Percentiles rank a stretch among this genome's conserved stretches.
Conservation (phyloP, 2,888 invertebrate species). For the Hypercompe scribonia region DNA sequence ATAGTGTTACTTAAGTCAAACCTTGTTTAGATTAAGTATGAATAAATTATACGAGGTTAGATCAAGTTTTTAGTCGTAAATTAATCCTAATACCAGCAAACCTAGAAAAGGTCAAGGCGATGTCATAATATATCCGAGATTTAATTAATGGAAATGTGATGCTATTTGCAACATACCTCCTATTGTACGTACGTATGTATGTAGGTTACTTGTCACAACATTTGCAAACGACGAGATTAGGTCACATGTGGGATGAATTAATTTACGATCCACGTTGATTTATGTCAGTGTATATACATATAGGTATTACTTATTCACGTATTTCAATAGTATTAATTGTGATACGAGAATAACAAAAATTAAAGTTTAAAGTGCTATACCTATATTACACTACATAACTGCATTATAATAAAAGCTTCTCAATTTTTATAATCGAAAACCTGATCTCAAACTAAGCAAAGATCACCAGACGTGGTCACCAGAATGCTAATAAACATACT, state of each 20-base stretch:
- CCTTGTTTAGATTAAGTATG: neutral
- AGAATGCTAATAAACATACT: no score
- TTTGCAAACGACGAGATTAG: constrained; percentile 1
- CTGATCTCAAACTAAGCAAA: no score
- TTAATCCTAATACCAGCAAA: neutral
- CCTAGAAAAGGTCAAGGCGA: neutral
- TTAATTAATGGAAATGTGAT: neutral
- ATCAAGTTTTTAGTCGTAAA: neutral
- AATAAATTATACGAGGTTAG: neutral
- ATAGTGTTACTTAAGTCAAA: neutral
- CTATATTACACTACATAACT: no score
- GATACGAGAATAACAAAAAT: neutral
- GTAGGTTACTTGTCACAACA: neutral
- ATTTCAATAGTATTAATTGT: neutral
- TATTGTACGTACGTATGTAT: neutral
- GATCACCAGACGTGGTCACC: no score
- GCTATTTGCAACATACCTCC: neutral
- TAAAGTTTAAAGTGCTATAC: neutral
- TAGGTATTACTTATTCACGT: neutral
- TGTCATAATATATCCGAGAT: neutral
- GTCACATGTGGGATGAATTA: constrained; percentile 1
- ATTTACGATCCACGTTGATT: neutral
- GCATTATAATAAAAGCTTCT: no score
- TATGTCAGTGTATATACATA: neutral
- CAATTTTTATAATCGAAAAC: no score